Conservation (phyloP, 1,140 invertebrate species). For the Vollenhovia emeryi region DNA sequence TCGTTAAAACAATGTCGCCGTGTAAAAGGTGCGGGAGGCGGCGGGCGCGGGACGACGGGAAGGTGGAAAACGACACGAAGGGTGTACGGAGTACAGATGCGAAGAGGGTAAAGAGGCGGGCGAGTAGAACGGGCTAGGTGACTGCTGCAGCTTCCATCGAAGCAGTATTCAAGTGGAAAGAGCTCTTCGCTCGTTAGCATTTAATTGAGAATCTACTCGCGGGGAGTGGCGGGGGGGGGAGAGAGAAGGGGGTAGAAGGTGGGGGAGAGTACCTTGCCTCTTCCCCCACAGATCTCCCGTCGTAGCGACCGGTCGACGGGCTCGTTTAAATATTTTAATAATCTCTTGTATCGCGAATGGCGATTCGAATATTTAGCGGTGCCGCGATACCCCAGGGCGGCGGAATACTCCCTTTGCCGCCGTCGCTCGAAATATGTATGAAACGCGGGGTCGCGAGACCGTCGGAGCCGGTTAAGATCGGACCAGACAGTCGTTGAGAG, state of each 20-base stretch:
- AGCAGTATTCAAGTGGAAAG: constrained; percentile 77
- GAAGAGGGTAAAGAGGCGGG: not conserved
- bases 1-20: constrained; percentile 79
- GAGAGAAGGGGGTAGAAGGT: not conserved
- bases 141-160: constrained; percentile 72
- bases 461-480: not conserved
- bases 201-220: constrained; percentile 78
- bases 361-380: constrained; percentile 77
- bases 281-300: constrained; percentile 47
- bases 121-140: constrained; percentile 63
- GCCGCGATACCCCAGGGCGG: constrained; percentile 47
- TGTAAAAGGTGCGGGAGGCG: constrained; percentile 40
- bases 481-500: not conserved
- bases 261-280: not conserved
- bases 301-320: constrained; percentile 74
- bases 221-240: too few relatives aligned
- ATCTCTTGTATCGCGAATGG: constrained; percentile 78
- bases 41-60: constrained; percentile 18
- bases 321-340: constrained; percentile 81
- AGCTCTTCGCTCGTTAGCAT: constrained; percentile 80
- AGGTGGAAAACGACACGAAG: constrained; percentile 44
- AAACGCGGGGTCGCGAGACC: not conserved
- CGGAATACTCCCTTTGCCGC: constrained; percentile 25
- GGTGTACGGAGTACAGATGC: constrained; percentile 23
- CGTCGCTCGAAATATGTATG: constrained; percentile 43